Evolutionary conservation across 2,888 invertebrate genomes (phyloP).

Genomic region (Cantharis flavilabris): DNA sequence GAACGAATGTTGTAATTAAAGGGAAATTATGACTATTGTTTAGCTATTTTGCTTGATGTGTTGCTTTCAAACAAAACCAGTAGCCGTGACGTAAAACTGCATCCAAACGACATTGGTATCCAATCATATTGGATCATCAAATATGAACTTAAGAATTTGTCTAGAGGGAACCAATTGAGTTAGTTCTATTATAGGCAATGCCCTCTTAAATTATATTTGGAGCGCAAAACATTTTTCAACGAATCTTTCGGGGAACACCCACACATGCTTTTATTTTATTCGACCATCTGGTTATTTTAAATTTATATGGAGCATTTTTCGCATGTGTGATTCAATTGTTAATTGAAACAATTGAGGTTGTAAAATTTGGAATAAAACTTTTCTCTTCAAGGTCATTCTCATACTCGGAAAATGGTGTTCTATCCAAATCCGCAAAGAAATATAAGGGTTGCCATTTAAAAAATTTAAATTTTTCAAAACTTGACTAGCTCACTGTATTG

Average conservation of each 20-base stretch:
- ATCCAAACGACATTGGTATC: too few relatives aligned
- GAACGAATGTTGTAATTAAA: neutral
- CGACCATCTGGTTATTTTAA: neutral
- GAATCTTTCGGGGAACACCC: neutral
- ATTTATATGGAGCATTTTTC: neutral
- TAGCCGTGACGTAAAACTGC: too few relatives aligned
- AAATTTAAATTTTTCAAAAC: too few relatives aligned
- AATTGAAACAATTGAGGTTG: too few relatives aligned
- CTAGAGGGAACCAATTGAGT: neutral
- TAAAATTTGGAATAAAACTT: too few relatives aligned
- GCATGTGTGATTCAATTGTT: neutral
- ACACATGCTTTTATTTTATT: neutral
- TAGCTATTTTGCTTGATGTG: neutral
- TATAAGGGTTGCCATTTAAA: too few relatives aligned
- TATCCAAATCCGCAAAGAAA: too few relatives aligned
- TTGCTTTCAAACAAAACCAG: neutral
- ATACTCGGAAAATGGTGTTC: too few relatives aligned
- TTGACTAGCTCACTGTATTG: neutral
- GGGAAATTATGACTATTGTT: neutral
- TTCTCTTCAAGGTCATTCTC: too few relatives aligned
- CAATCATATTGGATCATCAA: neutral
- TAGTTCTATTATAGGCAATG: neutral
- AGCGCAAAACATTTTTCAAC: neutral
- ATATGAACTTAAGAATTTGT: too few relatives aligned
- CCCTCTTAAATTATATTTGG: neutral